Percentiles rank a stretch among this genome's conserved stretches.
Conservation (phyloP, 2,888 invertebrate genomes). For the Horisme vitalbata region DNA sequence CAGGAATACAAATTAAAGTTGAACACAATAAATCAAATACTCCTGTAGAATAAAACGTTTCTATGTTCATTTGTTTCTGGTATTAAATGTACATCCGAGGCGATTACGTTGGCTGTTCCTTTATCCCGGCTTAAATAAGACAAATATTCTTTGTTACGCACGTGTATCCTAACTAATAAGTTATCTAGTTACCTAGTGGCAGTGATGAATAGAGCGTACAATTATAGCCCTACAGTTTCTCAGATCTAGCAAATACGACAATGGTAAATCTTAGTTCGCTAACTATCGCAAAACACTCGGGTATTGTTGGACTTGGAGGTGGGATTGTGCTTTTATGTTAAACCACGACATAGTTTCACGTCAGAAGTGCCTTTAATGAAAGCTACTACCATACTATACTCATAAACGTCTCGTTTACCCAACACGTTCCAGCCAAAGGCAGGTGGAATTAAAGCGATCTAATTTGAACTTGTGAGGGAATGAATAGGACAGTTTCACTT, state of each 20-base stretch:
- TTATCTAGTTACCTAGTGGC: slow-evolving; percentile 57
- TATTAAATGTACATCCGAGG: slow-evolving; percentile 31
- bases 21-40: slow-evolving; percentile 43
- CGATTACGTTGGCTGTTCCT: slow-evolving; percentile 37
- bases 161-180: slow-evolving; percentile 48
- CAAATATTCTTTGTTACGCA: slow-evolving; percentile 44
- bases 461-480: too few relatives aligned
- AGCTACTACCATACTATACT: too few relatives aligned
- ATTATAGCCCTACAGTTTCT: slow-evolving; percentile 41
- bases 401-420: too few relatives aligned
- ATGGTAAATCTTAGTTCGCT: too few relatives aligned
- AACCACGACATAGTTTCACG: too few relatives aligned
- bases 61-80: slow-evolving; percentile 27
- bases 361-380: too few relatives aligned
- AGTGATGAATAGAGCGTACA: slow-evolving; percentile 53
- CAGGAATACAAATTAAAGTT: slow-evolving; percentile 33
- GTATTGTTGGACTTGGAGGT: too few relatives aligned
- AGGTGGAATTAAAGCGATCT: too few relatives aligned
- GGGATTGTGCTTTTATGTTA: too few relatives aligned
- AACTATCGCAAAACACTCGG: slow-evolving; percentile 48
- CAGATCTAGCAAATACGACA: too few relatives aligned
- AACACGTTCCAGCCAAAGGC: too few relatives aligned
- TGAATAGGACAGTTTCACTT: too few relatives aligned
- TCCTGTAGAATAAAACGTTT: slow-evolving; percentile 31
- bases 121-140: slow-evolving; percentile 44